These are phyloP conservation scores for Shinisaurus crocodilurus DNA, from an alignment of 2,113 vertebrate species.

Conservation along the genomic window DNA sequence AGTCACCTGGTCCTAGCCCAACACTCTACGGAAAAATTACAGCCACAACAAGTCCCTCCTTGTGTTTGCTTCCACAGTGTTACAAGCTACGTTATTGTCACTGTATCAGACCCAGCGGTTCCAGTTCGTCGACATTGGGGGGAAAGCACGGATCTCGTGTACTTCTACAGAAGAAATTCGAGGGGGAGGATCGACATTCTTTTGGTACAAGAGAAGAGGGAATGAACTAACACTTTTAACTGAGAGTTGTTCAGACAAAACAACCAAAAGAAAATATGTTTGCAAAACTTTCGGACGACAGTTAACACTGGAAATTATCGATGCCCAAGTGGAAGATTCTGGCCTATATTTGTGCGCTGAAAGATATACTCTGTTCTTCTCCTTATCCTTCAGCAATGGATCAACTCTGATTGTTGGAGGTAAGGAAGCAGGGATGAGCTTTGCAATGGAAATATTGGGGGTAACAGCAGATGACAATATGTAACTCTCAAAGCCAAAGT, in stretches of 20 bases:
- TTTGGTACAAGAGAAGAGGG: neutral
- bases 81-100: neutral
- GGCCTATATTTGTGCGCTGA: neutral
- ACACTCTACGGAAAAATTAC: no score
- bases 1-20: no score
- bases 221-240: neutral
- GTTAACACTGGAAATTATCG: neutral
- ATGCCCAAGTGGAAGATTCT: neutral
- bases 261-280: neutral
- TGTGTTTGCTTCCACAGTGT: neutral
- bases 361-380: fast-evolving
- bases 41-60: neutral
- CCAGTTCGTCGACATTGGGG: neutral
- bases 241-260: neutral
- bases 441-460: neutral
- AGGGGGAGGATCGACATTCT: fast-evolving
- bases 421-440: neutral
- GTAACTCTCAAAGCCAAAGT: no score
- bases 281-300: neutral
- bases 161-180: neutral
- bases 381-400: neutral
- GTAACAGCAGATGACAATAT: no score
- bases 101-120: neutral
- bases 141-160: neutral
- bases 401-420: constrained; percentile 4